Base-by-base conservation (phyloP, 2,797 vertebrate species). In the Anguilla pacifica region DNA sequence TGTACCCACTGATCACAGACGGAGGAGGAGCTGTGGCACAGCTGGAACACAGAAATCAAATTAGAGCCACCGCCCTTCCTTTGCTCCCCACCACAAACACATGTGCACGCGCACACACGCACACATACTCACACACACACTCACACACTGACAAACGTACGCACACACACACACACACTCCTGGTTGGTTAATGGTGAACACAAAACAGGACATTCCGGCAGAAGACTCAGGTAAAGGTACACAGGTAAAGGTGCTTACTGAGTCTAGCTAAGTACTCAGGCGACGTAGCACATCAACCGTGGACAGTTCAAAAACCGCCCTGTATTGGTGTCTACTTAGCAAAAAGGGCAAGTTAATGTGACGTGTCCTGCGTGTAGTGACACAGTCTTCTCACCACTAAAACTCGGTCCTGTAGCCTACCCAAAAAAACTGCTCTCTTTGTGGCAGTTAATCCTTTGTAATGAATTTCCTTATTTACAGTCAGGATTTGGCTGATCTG, bases 111-210 rank as follows among this genome's bases (percentile, higher is more conserved):
- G 9, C 43, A 81, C n/a, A 46, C 77, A 77, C 15, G 0, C 31
- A 13, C 35, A 39, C 74, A 39, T 13, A 43, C 3, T 43, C 3
- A 46, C 31, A 85, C 87, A 89, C 19, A 19, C 49, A 55, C 46
- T 17, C 53, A 87, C 81, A 82, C 89, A 88, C 87, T 51, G 85
- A 91, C 84, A 90, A 89, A 91, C 88, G 91, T 89, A 89, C 89
- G 87, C 87, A 90, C 89, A 89, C 87, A 61, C 87, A 51, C 46
- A 51, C 19, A 82, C 79, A 82, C 79, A 82, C 79, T 46, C 35
- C 10, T 43, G 13, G 31, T 17, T 35, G 5, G 43, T 22, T 64
- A 22, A 5, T 64, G 59, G 59, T 64, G 59, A 64, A 25, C 59
- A 25, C 59, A 43, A 43, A 43, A 0, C 39, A 43, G 0, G 39